A percentile compares a stretch with the other conserved stretches of the same genome.
Evolutionary conservation across 2,113 vertebrate genomes (phyloP).

Genomic region (Dicerorhinus sumatrensis): DNA sequence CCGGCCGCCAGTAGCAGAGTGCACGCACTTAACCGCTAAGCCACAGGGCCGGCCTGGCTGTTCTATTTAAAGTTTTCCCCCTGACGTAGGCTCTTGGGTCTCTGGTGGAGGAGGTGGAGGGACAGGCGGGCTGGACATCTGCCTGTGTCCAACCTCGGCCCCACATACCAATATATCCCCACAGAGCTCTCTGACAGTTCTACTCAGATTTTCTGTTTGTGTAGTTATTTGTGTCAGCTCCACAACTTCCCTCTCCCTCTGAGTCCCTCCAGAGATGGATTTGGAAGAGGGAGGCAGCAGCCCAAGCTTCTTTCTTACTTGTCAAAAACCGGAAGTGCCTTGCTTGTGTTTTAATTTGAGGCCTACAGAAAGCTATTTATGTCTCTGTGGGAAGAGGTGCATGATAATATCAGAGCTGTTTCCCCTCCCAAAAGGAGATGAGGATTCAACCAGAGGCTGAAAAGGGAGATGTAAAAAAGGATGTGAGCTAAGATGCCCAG

Average conservation of each 20-base stretch:
- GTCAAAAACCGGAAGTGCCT: not conserved
- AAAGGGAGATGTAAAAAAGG: not conserved
- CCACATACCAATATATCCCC: no score
- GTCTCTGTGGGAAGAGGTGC: not conserved
- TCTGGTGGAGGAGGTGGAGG: not conserved
- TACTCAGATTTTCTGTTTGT: not conserved
- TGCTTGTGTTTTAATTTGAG: not conserved
- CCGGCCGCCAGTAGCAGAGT: no score
- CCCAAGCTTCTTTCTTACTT: not conserved
- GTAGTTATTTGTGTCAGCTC: not conserved
- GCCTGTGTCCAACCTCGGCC: not conserved
- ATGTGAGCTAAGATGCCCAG: not conserved
- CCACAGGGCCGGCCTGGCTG: not conserved
- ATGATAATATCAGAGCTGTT: not conserved
- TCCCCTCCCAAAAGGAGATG: not conserved
- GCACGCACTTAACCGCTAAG: no score
- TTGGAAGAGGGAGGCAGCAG: not conserved
- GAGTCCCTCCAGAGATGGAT: not conserved
- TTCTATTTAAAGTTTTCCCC: not conserved
- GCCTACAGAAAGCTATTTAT: not conserved
- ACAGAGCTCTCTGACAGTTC: fast-evolving
- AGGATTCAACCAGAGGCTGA: not conserved
- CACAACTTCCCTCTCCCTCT: not conserved
- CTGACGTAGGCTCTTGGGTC: not conserved
- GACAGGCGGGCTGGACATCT: not conserved